phyloP scores from a whole-genome alignment of 2,888 invertebrate species.

The Pogonocherus hispidulus region DNA sequence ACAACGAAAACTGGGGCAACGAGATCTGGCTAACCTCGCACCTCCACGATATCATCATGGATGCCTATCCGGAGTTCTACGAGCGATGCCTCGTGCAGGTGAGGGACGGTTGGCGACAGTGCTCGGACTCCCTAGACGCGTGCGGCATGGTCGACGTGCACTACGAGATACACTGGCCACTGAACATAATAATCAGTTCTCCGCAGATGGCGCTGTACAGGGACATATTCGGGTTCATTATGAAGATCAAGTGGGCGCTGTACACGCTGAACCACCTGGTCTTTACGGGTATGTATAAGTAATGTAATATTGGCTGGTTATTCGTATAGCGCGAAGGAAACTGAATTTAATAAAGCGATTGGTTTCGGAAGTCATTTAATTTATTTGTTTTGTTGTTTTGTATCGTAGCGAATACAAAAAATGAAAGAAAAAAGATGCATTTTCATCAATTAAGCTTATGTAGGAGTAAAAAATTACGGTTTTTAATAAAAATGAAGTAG shows the following conservation, averaged over 20 bases:
- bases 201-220: conserved; percentile 61
- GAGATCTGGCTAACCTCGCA: conserved; percentile 63
- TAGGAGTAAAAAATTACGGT: too few relatives aligned
- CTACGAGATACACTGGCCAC: conserved; percentile 63
- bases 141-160: conserved; percentile 58
- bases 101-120: conserved; percentile 54
- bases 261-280: conserved; percentile 62
- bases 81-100: conserved; percentile 60
- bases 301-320: too few relatives aligned
- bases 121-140: conserved; percentile 56
- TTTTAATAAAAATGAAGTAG: too few relatives aligned
- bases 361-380: too few relatives aligned
- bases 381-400: too few relatives aligned
- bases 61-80: conserved; percentile 63
- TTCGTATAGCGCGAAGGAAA: too few relatives aligned
- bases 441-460: too few relatives aligned
- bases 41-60: conserved; percentile 65
- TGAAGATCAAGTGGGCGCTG: conserved; percentile 66
- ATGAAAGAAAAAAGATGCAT: too few relatives aligned
- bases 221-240: conserved; percentile 63
- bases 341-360: too few relatives aligned
- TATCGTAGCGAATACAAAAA: too few relatives aligned
- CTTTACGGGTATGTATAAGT: conserved; percentile 63
- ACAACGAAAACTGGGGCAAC: conserved; percentile 59
- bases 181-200: conserved; percentile 62